Evolutionary conservation across 2,797 vertebrate species (phyloP).

Genomic region (Sorex maritimensis): DNA sequence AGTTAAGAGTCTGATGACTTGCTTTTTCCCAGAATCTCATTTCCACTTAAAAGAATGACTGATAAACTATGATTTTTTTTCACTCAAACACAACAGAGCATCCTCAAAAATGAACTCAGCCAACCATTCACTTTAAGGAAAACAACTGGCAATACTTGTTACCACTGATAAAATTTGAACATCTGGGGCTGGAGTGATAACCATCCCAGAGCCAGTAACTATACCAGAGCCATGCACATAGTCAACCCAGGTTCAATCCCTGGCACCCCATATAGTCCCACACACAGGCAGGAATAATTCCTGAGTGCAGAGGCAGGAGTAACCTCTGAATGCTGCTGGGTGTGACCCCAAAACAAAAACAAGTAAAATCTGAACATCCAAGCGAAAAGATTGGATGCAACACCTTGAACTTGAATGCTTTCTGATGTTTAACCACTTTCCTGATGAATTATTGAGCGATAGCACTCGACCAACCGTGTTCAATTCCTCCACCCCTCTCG

Average conservation of each 20-base stretch:
- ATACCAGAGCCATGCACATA: no score
- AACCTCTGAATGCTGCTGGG: no score
- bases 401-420: background rate
- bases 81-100: background rate
- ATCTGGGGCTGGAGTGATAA: background rate
- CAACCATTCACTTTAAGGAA: constrained; percentile 10
- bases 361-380: no score
- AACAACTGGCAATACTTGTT: background rate
- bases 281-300: no score
- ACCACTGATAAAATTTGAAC: background rate
- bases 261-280: no score
- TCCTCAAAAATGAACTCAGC: background rate
- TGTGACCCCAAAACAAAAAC: no score
- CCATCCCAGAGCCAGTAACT: no score
- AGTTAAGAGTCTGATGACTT: background rate
- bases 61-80: background rate
- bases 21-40: background rate
- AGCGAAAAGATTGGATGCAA: background rate
- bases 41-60: background rate
- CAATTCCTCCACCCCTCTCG: no score
- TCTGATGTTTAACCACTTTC: background rate
- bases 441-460: background rate
- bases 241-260: no score
- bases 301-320: no score
- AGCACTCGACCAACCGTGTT: no score